Percentiles rank a stretch among this genome's conserved stretches.
Conservation (phyloP, 2,888 invertebrate genomes). For the Lutraria lutraria region DNA sequence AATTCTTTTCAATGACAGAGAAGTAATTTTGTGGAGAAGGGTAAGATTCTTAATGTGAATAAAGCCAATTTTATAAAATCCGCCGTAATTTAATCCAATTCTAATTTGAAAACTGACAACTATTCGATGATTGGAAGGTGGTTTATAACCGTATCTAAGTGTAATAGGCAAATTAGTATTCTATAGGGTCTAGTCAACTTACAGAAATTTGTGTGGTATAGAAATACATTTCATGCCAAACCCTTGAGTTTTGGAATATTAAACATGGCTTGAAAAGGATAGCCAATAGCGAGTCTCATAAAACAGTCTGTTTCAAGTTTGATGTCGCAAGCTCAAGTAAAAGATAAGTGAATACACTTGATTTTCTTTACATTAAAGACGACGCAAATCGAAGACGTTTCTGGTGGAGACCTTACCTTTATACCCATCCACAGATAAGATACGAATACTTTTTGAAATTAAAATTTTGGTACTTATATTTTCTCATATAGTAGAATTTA, state of each 20-base stretch:
- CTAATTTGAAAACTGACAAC: slow-evolving; percentile 63
- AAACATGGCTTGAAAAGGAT: slow-evolving; percentile 17
- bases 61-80: slow-evolving; percentile 57
- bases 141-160: slow-evolving; percentile 42
- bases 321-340: not conserved
- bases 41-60: slow-evolving; percentile 35
- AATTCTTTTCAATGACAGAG: slow-evolving; percentile 28
- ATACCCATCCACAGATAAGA: not conserved
- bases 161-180: slow-evolving; percentile 54
- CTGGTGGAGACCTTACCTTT: not conserved
- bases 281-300: slow-evolving; percentile 4
- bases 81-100: slow-evolving; percentile 61
- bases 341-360: slow-evolving; percentile 6
- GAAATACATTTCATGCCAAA: slow-evolving; percentile 34
- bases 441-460: not conserved
- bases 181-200: slow-evolving; percentile 31
- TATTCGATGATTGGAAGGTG: slow-evolving; percentile 26
- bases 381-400: not conserved
- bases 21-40: slow-evolving; percentile 50
- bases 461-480: not conserved
- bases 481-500: not conserved
- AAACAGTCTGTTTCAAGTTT: not conserved
- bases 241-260: not conserved
- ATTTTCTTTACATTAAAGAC: not conserved
- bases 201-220: slow-evolving; percentile 48